phyloP scores from a whole-genome alignment of 2,888 invertebrate species.

The Tromatobia lineatoria region DNA sequence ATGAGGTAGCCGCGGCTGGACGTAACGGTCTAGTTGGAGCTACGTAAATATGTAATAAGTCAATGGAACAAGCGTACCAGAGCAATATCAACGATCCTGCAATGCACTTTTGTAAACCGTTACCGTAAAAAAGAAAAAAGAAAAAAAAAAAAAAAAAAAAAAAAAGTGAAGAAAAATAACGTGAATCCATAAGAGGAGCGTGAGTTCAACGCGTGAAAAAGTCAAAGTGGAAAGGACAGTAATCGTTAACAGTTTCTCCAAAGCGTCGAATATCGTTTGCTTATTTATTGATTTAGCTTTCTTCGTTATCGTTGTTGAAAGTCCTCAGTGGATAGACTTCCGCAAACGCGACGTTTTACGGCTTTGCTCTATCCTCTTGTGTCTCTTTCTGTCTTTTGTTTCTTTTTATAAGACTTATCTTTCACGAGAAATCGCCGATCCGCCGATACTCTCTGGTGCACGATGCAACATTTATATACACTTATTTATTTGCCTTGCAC shows the following conservation, averaged over 20 bases:
- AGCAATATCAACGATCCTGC: conserved; percentile 79
- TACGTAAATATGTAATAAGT: conserved; percentile 63
- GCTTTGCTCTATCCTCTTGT: not conserved
- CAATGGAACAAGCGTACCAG: conserved; percentile 61
- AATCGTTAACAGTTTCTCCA: not conserved
- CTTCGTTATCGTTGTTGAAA: conserved; percentile 69
- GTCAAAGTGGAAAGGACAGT: conserved; percentile 59
- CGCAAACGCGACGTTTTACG: conserved; percentile 8
- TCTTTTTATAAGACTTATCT: conserved; percentile 43
- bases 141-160: not conserved
- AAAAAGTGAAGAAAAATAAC: not conserved
- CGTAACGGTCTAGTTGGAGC: conserved; percentile 69
- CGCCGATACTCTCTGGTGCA: conserved; percentile 56
- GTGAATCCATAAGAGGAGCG: conserved; percentile 45
- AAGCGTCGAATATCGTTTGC: conserved; percentile 67
- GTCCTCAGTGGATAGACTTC: conserved; percentile 14
- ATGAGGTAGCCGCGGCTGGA: conserved; percentile 82
- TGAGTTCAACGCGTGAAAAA: conserved; percentile 66
- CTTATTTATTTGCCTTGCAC: conserved; percentile 31
- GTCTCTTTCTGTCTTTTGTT: conserved; percentile 9
- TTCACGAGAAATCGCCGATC: conserved; percentile 19
- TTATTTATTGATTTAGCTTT: conserved; percentile 77
- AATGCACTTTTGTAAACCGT: conserved; percentile 75
- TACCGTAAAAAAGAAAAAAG: conserved; percentile 72
- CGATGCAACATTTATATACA: conserved; percentile 26